Base-by-base conservation (phyloP, 2,797 vertebrate species). In the Poliocrania exsul region DNA sequence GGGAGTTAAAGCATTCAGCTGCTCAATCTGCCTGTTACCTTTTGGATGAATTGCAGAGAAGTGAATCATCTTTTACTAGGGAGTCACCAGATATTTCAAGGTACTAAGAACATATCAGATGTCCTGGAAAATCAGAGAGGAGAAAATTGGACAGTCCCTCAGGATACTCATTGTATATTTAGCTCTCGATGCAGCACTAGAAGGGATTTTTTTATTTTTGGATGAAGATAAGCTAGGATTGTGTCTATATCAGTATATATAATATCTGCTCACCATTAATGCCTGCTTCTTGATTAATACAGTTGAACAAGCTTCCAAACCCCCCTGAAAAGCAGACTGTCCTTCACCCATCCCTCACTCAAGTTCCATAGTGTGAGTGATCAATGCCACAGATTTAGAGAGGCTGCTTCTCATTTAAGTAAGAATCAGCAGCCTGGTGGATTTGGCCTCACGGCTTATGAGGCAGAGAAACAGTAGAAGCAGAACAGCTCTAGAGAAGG, bases 281-380 rank as follows among this genome's bases (percentile, higher is more conserved):
- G 53, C 80, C 67, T 81, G 57, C 57, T 72, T 35, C 82, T 80
- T 89, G 72, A n/a, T 70, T n/a, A 88, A 69, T 92, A 31, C 67
- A 83, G 58, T 46, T 65, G 67, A 83, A 74, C 33, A 71, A 71
- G 61, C 21, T 67, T 29, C 61, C 64, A 77, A 38, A 42, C 19
- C 9, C 62, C 26, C 50, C 42, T 56, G 70, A 78, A 74, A 61
- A 81, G n/a, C 5, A 5, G 35, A 11, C 9, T 40, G 47, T 49
- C 7, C 1, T 85, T 57, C 46, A 67, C 9, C 65, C 1, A 2
- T 13, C n/a, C 23, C 42, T 92, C 47, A n/a, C 5, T 18, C 25
- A 4, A 2, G 28, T 46, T 81, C 3, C 0, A 5, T 17, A 75
- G 28, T 44, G 83, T 62, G 12, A 72, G 12, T 1, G 4, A 56